Evolutionary conservation across 2,888 invertebrate genomes (phyloP).

Genomic region (Ichneumon xanthorius): DNA sequence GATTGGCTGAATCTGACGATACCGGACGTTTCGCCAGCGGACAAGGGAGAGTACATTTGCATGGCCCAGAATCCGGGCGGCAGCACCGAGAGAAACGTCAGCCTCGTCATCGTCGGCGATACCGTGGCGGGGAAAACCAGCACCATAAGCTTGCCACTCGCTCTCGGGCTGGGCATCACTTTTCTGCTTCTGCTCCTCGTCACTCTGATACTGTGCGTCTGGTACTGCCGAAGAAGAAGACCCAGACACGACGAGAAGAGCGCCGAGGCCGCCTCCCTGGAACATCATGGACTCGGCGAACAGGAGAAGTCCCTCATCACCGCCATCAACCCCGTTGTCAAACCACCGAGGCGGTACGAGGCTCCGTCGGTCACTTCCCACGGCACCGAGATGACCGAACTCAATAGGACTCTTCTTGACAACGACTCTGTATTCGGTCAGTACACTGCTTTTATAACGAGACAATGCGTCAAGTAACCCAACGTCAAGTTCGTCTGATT

Average conservation of each 20-base stretch:
- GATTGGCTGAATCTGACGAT: conserved; percentile 88
- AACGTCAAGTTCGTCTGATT: neutral
- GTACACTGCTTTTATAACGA: conserved; percentile 83
- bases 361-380: conserved; percentile 90
- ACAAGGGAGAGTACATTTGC: conserved; percentile 92
- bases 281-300: conserved; percentile 92
- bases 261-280: conserved; percentile 89
- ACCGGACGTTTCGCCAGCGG: conserved; percentile 87
- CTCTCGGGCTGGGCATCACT: conserved; percentile 85
- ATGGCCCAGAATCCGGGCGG: conserved; percentile 94
- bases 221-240: conserved; percentile 86
- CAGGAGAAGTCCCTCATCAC: conserved; percentile 94
- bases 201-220: conserved; percentile 86
- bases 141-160: conserved; percentile 84
- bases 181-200: conserved; percentile 86
- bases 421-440: conserved; percentile 92
- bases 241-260: conserved; percentile 87
- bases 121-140: conserved; percentile 72
- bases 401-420: conserved; percentile 92
- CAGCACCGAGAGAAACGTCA: conserved; percentile 91
- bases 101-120: conserved; percentile 86
- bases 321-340: conserved; percentile 93
- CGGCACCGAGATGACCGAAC: conserved; percentile 93
- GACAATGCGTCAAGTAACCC: conserved; percentile 75
- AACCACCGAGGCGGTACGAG: conserved; percentile 92